Conservation (phyloP, 1,140 invertebrate genomes). For the Cataglyphis hispanica region DNA sequence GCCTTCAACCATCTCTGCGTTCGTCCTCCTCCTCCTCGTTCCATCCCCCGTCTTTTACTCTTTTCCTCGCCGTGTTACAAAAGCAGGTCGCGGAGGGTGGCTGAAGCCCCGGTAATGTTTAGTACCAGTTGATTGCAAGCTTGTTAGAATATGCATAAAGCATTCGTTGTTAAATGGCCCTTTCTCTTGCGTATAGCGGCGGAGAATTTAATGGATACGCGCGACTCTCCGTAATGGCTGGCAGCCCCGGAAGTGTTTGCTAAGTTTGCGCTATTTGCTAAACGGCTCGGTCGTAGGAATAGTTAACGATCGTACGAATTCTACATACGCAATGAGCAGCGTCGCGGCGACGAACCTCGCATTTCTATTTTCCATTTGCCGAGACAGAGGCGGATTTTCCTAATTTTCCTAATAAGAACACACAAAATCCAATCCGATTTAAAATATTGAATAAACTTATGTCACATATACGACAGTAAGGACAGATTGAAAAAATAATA, state of each 20-base stretch:
- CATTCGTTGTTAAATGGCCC: conserved; percentile 72
- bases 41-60: conserved; percentile 25
- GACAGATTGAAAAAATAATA: background rate
- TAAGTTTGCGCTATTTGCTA: conserved; percentile 63
- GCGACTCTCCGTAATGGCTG: conserved; percentile 38
- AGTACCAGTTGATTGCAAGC: conserved; percentile 77
- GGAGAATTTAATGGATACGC: conserved; percentile 67
- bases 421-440: background rate
- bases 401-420: background rate
- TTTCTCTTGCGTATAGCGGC: conserved; percentile 59
- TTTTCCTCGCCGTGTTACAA: conserved; percentile 45
- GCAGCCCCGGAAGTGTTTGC: conserved; percentile 67
- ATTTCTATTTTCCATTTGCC: conserved; percentile 28
- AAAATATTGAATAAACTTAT: background rate
- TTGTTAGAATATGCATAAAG: conserved; percentile 77
- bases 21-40: conserved; percentile 33
- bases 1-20: conserved; percentile 53
- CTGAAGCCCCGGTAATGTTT: conserved; percentile 73
- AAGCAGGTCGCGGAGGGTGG: conserved; percentile 56
- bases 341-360: background rate
- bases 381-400: background rate
- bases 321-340: conserved; percentile 45
- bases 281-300: conserved; percentile 59
- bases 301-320: conserved; percentile 58
- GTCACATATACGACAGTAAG: background rate